Evolutionary conservation across 2,888 invertebrate genomes (phyloP).

Genomic region (Machimus rusticus): DNA sequence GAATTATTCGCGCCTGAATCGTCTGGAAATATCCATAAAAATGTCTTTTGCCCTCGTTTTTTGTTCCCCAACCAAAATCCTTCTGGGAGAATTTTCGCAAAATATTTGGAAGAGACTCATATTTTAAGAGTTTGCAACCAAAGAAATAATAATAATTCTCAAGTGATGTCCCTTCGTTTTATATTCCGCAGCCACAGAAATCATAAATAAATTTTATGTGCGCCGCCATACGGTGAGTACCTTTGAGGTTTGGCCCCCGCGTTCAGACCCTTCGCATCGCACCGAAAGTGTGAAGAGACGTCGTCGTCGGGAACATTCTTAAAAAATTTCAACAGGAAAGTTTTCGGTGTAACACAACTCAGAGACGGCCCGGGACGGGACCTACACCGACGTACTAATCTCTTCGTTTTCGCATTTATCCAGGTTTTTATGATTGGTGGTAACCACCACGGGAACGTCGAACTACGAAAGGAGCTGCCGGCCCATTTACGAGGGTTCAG

Average conservation of each 20-base stretch:
- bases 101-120: constrained; percentile 23
- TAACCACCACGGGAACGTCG: constrained; percentile 2
- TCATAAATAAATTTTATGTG: constrained; percentile 50
- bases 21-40: not conserved
- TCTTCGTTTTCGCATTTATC: constrained; percentile 30
- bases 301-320: not conserved
- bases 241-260: constrained; percentile 20
- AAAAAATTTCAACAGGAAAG: constrained; percentile 9
- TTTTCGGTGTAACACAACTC: constrained; percentile 2
- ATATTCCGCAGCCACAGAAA: constrained; percentile 47
- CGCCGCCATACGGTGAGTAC: constrained; percentile 29
- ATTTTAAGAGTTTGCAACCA: constrained; percentile 24
- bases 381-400: constrained; percentile 15
- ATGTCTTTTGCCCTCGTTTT: not conserved
- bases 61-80: not conserved
- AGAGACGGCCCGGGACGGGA: not conserved
- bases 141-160: constrained; percentile 39
- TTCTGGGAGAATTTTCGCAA: not conserved
- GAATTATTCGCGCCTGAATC: not conserved
- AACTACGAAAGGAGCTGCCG: constrained; percentile 15
- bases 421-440: constrained; percentile 31
- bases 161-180: constrained; percentile 45
- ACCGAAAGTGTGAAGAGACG: not conserved
- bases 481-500: not conserved
- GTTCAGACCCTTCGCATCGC: not conserved